These are phyloP conservation scores for Steatornis caripensis DNA, from an alignment of 2,113 vertebrate species.

Conservation along the genomic window DNA sequence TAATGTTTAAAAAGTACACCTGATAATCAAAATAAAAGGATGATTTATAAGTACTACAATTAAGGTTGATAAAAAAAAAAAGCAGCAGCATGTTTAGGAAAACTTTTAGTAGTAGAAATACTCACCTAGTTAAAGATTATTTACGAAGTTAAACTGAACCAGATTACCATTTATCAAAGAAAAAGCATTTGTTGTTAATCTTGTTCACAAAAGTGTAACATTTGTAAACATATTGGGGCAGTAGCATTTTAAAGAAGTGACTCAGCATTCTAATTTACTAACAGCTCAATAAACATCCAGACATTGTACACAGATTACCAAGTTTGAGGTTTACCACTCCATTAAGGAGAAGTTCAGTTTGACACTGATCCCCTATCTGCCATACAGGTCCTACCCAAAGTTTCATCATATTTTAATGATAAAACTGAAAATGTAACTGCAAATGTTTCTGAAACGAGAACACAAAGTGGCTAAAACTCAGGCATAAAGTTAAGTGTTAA, in stretches of 20 bases:
- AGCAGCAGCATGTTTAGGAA: neutral
- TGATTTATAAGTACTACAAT: neutral
- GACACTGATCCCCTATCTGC: neutral
- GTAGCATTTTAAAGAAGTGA: neutral
- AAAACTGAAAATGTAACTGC: neutral
- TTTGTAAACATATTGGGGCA: neutral
- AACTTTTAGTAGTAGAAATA: neutral
- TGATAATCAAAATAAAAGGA: neutral
- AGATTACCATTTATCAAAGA: neutral
- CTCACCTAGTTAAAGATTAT: neutral
- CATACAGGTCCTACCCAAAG: neutral
- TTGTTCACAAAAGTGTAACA: neutral
- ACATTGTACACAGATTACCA: neutral
- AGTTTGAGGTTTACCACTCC: neutral
- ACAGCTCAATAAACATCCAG: neutral
- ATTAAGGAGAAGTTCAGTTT: neutral
- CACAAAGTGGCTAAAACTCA: neutral
- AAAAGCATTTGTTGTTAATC: neutral
- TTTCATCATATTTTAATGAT: rapidly evolving
- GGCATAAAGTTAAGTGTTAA: neutral
- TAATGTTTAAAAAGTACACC: neutral
- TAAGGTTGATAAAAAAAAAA: neutral
- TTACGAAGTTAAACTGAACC: neutral
- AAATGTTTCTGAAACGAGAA: neutral
- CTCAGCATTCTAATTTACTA: neutral